Conservation (phyloP, 2,888 invertebrate species). For the Diachrysia chrysitis region DNA sequence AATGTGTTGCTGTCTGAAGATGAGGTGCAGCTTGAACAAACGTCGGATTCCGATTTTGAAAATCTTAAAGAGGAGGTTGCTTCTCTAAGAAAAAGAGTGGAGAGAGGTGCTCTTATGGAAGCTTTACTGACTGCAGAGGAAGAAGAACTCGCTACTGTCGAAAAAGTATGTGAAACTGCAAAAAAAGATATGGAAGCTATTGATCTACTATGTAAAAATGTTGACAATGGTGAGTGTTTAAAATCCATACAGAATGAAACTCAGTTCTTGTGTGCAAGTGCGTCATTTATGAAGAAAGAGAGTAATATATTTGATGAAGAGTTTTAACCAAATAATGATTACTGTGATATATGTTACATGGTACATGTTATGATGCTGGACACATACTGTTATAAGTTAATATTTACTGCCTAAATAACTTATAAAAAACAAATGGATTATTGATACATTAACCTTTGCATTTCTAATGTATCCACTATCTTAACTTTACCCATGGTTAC, state of each 20-base stretch:
- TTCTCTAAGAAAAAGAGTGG: conserved; percentile 73
- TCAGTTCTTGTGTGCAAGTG: conserved; percentile 75
- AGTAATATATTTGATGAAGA: conserved; percentile 46
- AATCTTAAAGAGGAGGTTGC: conserved; percentile 78
- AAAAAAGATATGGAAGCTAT: conserved; percentile 81
- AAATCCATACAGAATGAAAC: conserved; percentile 72
- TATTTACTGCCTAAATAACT: neutral
- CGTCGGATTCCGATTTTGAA: conserved; percentile 76
- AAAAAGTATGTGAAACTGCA: conserved; percentile 79
- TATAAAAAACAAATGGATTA: no score
- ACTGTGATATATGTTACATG: neutral
- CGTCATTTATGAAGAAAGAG: conserved; percentile 69
- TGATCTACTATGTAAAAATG: conserved; percentile 73
- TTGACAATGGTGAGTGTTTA: conserved; percentile 64
- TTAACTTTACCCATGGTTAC: no score
- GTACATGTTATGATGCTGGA: conserved; percentile 20
- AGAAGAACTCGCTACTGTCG: conserved; percentile 76
- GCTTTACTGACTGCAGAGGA: conserved; percentile 78
- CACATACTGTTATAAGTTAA: conserved; percentile 4
- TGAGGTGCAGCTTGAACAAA: conserved; percentile 77
- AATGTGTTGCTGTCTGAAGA: conserved; percentile 82
- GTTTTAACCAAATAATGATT: neutral
- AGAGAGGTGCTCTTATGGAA: conserved; percentile 82
- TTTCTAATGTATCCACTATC: no score
- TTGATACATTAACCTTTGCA: neutral